phyloP scores from a whole-genome alignment of 1,140 invertebrate species.

The Zaprionus nigranus region DNA sequence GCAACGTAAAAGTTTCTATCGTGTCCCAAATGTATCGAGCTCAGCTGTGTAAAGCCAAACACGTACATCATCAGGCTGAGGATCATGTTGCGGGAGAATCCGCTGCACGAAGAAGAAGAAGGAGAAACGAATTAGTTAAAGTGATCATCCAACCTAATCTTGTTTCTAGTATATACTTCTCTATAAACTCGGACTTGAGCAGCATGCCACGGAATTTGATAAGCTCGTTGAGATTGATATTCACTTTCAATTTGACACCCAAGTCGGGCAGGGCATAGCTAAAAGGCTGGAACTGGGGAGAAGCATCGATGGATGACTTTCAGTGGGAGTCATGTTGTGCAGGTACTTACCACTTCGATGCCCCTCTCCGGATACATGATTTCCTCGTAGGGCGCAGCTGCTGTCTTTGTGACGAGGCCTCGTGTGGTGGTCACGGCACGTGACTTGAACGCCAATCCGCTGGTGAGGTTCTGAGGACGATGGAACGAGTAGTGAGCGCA shows the following conservation, averaged over 20 bases:
- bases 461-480: constrained; percentile 77
- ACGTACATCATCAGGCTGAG: constrained; percentile 78
- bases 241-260: constrained; percentile 69
- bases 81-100: constrained; percentile 78
- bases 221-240: constrained; percentile 76
- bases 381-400: constrained; percentile 68
- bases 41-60: constrained; percentile 79
- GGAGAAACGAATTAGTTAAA: not conserved
- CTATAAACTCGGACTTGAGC: constrained; percentile 81
- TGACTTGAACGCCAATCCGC: constrained; percentile 80
- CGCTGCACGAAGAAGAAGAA: constrained; percentile 45
- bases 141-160: not conserved
- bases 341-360: constrained; percentile 65
- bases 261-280: constrained; percentile 74
- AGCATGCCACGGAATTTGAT: constrained; percentile 81
- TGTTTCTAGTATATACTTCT: constrained; percentile 60
- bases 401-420: constrained; percentile 72
- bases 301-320: not conserved
- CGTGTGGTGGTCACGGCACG: constrained; percentile 75
- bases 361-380: constrained; percentile 71
- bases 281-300: constrained; percentile 70
- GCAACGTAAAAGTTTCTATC: constrained; percentile 81
- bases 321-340: not conserved
- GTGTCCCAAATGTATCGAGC: constrained; percentile 81
- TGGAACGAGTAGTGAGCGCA: constrained; percentile 73